Percentiles rank a stretch among this genome's conserved stretches.
Conservation (phyloP, 2,797 vertebrate genomes). For the Intellagama lesueurii region DNA sequence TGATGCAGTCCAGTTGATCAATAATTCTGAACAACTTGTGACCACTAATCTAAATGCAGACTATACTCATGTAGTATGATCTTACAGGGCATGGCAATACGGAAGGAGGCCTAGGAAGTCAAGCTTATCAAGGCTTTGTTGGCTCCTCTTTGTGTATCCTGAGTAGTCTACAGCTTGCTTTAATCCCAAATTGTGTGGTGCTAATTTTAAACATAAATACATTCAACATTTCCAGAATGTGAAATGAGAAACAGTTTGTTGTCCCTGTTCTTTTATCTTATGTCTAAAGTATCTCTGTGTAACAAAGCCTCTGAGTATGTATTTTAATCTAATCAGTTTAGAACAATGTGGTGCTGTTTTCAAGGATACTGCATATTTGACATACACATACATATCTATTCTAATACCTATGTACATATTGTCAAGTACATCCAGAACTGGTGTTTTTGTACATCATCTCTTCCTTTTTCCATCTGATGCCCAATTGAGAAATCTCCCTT, state of each 20-base stretch:
- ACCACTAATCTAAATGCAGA: too few relatives aligned
- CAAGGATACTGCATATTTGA: not conserved
- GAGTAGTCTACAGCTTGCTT: not conserved
- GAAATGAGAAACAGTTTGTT: not conserved
- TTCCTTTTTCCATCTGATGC: not conserved
- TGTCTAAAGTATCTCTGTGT: not conserved
- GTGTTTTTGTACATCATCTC: not conserved
- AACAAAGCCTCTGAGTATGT: not conserved
- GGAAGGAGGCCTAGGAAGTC: too few relatives aligned
- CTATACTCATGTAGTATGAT: not conserved
- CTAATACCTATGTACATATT: not conserved
- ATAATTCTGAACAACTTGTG: too few relatives aligned
- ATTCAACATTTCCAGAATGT: not conserved
- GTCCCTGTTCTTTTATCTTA: not conserved
- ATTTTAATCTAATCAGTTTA: not conserved
- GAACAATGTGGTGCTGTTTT: not conserved
- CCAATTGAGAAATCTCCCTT: conserved; percentile 8
- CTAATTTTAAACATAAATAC: not conserved
- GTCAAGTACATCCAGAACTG: not conserved
- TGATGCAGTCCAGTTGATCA: too few relatives aligned
- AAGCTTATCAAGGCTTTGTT: not conserved
- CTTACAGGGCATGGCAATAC: not conserved
- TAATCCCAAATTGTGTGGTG: not conserved
- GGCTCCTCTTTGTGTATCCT: not conserved
- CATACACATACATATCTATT: not conserved